Percentiles rank a stretch among this genome's conserved stretches.
Conservation (phyloP, 2,113 vertebrate species). For the Lepisosteus osseus region DNA sequence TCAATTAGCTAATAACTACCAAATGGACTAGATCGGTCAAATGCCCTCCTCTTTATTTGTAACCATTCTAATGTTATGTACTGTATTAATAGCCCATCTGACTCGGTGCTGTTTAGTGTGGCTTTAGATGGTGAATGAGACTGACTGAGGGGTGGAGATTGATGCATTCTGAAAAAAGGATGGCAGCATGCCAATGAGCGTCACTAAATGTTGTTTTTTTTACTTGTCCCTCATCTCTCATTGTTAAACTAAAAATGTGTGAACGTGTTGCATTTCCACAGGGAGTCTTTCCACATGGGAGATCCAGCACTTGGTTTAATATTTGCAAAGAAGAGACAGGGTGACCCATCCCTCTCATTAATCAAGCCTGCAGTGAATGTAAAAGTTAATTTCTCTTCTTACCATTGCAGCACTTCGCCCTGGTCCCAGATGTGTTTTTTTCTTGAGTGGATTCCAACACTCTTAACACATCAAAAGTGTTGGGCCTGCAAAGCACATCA, state of each 20-base stretch:
- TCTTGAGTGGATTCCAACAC: background rate
- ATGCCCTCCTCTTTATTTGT: no score
- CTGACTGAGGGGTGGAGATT: no score
- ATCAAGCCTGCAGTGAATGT: background rate
- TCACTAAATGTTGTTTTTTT: no score
- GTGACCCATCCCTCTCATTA: conserved; percentile 11
- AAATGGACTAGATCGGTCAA: no score
- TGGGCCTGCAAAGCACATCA: background rate
- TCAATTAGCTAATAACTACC: no score
- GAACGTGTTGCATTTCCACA: background rate
- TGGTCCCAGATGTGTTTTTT: background rate
- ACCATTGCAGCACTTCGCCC: background rate
- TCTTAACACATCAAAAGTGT: background rate
- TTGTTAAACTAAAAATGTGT: background rate
- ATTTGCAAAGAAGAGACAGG: conserved; percentile 2
- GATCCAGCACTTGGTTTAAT: background rate
- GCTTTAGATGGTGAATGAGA: no score
- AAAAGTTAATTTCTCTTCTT: background rate
- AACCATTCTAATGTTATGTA: no score
- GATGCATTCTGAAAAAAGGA: background rate
- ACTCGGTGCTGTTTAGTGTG: no score
- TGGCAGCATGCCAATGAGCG: background rate
- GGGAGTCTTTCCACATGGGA: background rate
- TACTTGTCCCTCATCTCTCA: background rate
- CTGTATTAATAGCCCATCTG: no score